Base-by-base conservation (phyloP, 2,888 invertebrate species). In the Megastigmus dorsalis region DNA sequence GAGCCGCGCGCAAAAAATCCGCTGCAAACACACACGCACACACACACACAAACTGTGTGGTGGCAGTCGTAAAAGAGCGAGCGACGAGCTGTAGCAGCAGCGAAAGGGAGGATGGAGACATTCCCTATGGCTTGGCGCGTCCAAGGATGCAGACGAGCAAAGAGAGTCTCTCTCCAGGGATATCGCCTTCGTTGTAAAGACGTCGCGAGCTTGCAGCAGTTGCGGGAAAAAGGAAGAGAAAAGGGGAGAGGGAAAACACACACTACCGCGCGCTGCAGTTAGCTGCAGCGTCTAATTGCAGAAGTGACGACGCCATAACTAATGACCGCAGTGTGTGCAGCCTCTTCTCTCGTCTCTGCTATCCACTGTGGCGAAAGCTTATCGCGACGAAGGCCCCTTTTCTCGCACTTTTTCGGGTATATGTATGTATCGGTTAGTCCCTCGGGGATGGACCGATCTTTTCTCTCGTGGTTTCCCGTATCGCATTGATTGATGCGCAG, bases 251-350 rank as follows among this genome's bases (percentile, higher is more conserved):
- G 6, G 18, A 20, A 48, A 4, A 15, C 45, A 18, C 18, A 6
- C 18, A 2, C 26, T 23, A 20, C 38, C 1, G 18, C 30, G 26
- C 55, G 3, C 5, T 3, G 15, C 62, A 33, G 75, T 82, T 82
- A 82, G 83, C 82, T n/a, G n/a, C n/a, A 78, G 81, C 78, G 81
- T 86, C 85, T 85, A 86, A 86, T 87, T 86, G 86, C 86, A 84
- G 83, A 84, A 83, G 85, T 82, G 87, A 86, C 83, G 87, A 87
- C 85, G 84, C 82, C 78, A 80, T 85, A 81, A 87, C 85, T 87
- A 87, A 87, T 86, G 87, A 84, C 83, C 79, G 79, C n/a, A n/a
- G n/a, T n/a, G n/a, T n/a, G n/a, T n/a, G 1, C 50, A 52, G n/a
- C n/a, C n/a, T n/a, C n/a, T n/a, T n/a, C 45, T 33, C 30, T 66